phyloP scores from a whole-genome alignment of 2,888 invertebrate genomes.

The Dolichopus griseipennis region DNA sequence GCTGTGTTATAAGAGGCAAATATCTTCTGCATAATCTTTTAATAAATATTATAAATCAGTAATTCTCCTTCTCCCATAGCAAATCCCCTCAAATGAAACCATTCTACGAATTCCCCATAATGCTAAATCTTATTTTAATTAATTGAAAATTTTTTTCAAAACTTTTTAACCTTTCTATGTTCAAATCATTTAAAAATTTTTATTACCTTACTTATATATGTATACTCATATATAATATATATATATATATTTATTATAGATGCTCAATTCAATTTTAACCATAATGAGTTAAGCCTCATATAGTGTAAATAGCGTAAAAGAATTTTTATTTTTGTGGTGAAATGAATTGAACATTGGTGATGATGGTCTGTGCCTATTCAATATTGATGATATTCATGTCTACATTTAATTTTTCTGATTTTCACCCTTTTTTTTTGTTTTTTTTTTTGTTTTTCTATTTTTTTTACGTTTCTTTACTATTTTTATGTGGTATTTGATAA shows the following conservation, averaged over 20 bases:
- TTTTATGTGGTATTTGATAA: background rate
- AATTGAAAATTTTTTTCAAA: too few relatives aligned
- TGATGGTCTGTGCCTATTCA: background rate
- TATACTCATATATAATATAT: too few relatives aligned
- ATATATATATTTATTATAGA: background rate
- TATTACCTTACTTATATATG: background rate
- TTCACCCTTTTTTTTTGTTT: background rate
- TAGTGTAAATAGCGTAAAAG: background rate
- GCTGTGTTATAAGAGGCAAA: too few relatives aligned
- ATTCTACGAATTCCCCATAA: too few relatives aligned
- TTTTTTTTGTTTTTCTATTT: background rate
- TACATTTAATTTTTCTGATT: background rate
- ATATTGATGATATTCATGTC: background rate
- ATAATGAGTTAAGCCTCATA: slow-evolving; percentile 3
- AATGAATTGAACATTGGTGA: background rate
- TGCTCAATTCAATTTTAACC: background rate
- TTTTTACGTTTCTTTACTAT: background rate
- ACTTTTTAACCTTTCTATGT: background rate
- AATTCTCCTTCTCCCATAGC: too few relatives aligned
- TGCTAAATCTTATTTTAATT: too few relatives aligned
- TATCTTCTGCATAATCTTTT: too few relatives aligned
- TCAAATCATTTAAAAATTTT: background rate
- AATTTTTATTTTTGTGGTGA: background rate
- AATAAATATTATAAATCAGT: too few relatives aligned
- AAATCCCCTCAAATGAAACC: too few relatives aligned